phyloP scores from a whole-genome alignment of 92 coral and sea anemone genomes.

The Umimayanthus chanpuru region DNA sequence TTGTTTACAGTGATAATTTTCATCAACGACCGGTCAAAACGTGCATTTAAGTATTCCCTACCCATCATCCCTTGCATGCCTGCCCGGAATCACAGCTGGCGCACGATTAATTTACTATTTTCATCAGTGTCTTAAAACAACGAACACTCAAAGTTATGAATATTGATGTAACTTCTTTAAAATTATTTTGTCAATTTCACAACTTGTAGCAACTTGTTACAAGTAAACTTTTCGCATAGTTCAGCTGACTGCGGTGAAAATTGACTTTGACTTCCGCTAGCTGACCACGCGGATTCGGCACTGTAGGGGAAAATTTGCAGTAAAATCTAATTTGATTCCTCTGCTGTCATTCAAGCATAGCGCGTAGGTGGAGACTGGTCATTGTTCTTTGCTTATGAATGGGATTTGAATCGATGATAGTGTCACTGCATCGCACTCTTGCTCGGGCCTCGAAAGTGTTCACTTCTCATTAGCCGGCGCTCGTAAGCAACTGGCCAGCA shows the following conservation, averaged over 20 bases:
- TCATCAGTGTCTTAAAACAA: slow-evolving; percentile 12
- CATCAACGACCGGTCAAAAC: slow-evolving; percentile 11
- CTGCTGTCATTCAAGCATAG: slow-evolving; percentile 28
- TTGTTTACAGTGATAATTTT: slow-evolving; percentile 25
- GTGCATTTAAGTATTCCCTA: slow-evolving; percentile 14
- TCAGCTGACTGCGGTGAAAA: neutral
- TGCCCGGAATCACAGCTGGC: slow-evolving; percentile 7
- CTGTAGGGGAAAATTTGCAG: neutral
- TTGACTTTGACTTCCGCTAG: neutral
- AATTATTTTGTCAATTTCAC: slow-evolving; percentile 28
- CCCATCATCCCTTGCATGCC: slow-evolving; percentile 36
- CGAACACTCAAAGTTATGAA: slow-evolving; percentile 29
- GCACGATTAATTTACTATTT: slow-evolving; percentile 12
- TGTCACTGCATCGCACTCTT: neutral
- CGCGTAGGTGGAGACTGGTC: slow-evolving; percentile 65
- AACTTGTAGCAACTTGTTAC: slow-evolving; percentile 32
- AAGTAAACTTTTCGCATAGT: neutral
- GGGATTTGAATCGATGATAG: slow-evolving; percentile 84
- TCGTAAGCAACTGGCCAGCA: slow-evolving; percentile 24
- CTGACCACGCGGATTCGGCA: neutral
- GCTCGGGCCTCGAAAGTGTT: slow-evolving; percentile 13
- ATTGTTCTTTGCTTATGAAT: slow-evolving; percentile 79
- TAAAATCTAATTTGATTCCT: slow-evolving; percentile 8
- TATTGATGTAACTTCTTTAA: slow-evolving; percentile 23
- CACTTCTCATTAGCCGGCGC: slow-evolving; percentile 19